Evolutionary conservation across 1,140 invertebrate species (phyloP).

Genomic region (Leguminivora glycinivorella): DNA sequence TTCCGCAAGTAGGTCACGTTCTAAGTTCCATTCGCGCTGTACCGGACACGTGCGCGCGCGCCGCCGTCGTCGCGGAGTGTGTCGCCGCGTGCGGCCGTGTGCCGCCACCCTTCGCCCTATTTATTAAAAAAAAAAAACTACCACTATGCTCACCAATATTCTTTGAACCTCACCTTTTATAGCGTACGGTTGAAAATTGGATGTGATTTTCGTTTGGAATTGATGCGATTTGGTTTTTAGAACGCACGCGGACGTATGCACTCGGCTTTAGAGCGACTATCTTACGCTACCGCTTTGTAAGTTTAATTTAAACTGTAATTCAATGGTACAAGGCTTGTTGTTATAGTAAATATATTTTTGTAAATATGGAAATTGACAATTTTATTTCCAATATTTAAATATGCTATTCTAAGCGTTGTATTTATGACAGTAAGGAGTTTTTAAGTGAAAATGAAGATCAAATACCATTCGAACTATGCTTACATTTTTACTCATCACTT

Average conservation of each 20-base stretch:
- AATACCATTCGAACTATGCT: constrained; percentile 8
- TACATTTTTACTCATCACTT: neutral
- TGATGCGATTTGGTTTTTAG: neutral
- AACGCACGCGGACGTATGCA: constrained; percentile 13
- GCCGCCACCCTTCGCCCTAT: constrained; percentile 6
- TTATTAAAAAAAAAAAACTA: neutral
- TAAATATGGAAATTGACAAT: constrained; percentile 31
- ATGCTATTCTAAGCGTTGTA: constrained; percentile 23
- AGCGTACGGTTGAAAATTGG: neutral
- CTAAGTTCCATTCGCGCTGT: neutral
- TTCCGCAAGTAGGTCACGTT: constrained; percentile 15
- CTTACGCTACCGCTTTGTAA: neutral
- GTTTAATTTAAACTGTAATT: constrained; percentile 27
- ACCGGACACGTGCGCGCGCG: constrained; percentile 23
- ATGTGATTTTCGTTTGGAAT: neutral
- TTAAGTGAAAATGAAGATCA: neutral
- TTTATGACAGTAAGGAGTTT: neutral
- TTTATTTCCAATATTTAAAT: neutral
- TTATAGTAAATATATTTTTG: constrained; percentile 1
- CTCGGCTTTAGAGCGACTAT: neutral
- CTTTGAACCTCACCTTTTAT: neutral
- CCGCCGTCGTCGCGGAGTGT: constrained; percentile 28
- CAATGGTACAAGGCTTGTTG: constrained; percentile 28
- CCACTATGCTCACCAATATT: neutral
- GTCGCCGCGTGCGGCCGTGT: constrained; percentile 23